Evolutionary conservation across 1,140 invertebrate species (phyloP), one percentile per base, ranked within the genome.

Genomic region (Stenopsyche tienmushanensis): DNA sequence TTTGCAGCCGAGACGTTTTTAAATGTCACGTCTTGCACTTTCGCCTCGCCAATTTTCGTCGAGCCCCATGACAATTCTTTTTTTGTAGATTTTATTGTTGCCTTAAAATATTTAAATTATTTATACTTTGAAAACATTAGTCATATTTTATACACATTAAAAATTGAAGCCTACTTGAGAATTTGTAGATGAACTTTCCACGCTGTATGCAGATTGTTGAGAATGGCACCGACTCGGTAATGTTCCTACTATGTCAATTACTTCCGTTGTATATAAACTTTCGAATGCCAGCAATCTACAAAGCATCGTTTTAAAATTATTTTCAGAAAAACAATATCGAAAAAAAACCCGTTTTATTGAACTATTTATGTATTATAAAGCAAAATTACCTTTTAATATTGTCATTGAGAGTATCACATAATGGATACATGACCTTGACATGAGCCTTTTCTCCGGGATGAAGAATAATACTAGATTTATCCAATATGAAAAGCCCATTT

Each of bases 51-150:
- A 2, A 65, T 9, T 57, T 70, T 70, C 5, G 64, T 23, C 26
- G 64, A 64, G 13, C 65, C 64, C 68, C 68, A 70, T 3, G 68
- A 66, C n/a, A 70, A 29, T 47, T 65, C 68, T 57, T 60, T 70
- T 34, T 65, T 70, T 7, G 64, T 66, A 42, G 60, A 60, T 58
- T 64, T 67, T 13, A 70, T 41, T 10, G 41, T 54, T 50, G 60
- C 55, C 68, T 70, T 13, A 2, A 55, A 67, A 55, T 24, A 65
- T n/a, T 49, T 49, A 3, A 25, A 53, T 15, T 18, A 20, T n/a
- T n/a, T 25, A 41, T 41, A 57, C 1, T 23, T 53, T 49, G 20
- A 53, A 49, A 17, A 63, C 18, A 29, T 20, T 41, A 62, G 26
- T 42, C 7, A 49, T 49, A 47, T 62, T 25, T 2, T 49, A 15